Evolutionary conservation across 35 echinoderm and acorn worm species (phyloP).

Genomic region (Apostichopus parvimensis): DNA sequence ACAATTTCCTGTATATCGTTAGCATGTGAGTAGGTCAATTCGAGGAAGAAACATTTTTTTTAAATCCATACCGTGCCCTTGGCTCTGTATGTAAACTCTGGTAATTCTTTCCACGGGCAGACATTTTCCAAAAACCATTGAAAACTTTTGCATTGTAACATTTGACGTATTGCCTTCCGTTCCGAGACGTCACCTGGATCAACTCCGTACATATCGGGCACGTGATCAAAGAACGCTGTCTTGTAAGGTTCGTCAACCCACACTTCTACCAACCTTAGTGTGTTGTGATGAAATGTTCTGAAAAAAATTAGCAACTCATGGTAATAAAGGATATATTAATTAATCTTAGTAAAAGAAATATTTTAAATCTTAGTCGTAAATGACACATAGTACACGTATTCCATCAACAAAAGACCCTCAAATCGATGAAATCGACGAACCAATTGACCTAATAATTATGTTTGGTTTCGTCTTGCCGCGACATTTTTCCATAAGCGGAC

Average conservation of each 20-base stretch:
- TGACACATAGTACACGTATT: background rate
- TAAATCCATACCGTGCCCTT: constrained; percentile 64
- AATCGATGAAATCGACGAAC: too few relatives aligned
- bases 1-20: too few relatives aligned
- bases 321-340: background rate
- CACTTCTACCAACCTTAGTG: constrained; percentile 75
- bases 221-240: constrained; percentile 65
- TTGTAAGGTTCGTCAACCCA: constrained; percentile 85
- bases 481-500: too few relatives aligned
- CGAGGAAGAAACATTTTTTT: too few relatives aligned
- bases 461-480: too few relatives aligned
- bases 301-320: too few relatives aligned
- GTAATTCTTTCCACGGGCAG: constrained; percentile 68
- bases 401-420: background rate
- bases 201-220: constrained; percentile 55
- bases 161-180: constrained; percentile 50
- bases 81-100: constrained; percentile 52
- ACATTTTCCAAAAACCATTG: constrained; percentile 88
- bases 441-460: too few relatives aligned
- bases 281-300: constrained; percentile 86
- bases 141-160: constrained; percentile 74
- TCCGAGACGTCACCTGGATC: constrained; percentile 68
- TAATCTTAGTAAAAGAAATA: background rate
- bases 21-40: too few relatives aligned
- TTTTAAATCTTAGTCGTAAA: background rate